phyloP scores from a whole-genome alignment of 2,113 vertebrate genomes.

The Aptenodytes patagonicus region DNA sequence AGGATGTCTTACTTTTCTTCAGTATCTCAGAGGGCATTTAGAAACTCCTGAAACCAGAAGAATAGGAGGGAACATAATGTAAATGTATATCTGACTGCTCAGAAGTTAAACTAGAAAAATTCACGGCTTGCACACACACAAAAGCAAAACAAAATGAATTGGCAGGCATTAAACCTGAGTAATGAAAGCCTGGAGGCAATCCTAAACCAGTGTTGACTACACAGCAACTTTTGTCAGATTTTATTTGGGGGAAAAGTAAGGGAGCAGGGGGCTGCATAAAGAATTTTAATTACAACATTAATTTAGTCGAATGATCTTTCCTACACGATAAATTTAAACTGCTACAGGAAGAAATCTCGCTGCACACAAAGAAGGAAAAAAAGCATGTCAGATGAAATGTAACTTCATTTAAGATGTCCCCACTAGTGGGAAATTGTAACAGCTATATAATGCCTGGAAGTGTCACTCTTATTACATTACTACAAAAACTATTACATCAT shows the following conservation, averaged over 20 bases:
- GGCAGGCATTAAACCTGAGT: background rate
- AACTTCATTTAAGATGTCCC: background rate
- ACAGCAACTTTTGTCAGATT: background rate
- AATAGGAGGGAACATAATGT: background rate
- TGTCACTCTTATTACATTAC: background rate
- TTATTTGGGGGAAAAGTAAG: background rate
- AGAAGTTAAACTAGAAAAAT: background rate
- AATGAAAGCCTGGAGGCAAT: background rate
- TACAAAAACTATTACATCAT: background rate
- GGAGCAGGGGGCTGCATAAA: background rate
- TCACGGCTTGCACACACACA: background rate
- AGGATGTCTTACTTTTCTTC: background rate
- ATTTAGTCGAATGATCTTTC: background rate
- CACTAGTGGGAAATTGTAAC: background rate
- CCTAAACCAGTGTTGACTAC: background rate
- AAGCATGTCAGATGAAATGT: background rate
- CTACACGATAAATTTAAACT: background rate
- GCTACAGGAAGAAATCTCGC: background rate
- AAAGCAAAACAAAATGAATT: background rate
- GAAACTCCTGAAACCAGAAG: background rate
- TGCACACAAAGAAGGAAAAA: background rate
- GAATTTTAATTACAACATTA: background rate
- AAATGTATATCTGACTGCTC: background rate
- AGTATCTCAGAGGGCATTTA: background rate
- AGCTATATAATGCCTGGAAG: background rate